Conservation (phyloP, 2,797 vertebrate species). For the Sorex maritimensis region DNA sequence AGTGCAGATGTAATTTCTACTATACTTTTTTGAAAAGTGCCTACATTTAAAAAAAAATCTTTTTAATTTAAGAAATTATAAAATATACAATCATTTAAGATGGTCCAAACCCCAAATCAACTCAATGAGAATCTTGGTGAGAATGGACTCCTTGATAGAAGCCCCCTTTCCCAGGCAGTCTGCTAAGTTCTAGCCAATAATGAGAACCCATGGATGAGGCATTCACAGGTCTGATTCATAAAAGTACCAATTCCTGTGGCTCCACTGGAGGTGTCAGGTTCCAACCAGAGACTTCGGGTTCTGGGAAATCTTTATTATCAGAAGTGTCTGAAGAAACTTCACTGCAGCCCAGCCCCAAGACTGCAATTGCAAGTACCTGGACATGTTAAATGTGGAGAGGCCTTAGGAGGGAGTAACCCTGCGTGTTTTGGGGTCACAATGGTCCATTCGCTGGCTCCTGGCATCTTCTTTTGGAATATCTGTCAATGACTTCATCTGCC, state of each 20-base stretch:
- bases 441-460: background rate
- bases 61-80: background rate
- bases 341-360: background rate
- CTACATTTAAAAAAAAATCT: too few relatives aligned
- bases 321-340: slow-evolving; percentile 47
- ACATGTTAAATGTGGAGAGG: background rate
- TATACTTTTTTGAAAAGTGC: too few relatives aligned
- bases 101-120: background rate
- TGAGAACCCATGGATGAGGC: background rate
- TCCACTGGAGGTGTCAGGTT: background rate
- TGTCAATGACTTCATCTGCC: slow-evolving; percentile 14
- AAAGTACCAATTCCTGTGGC: slow-evolving; percentile 22
- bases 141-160: background rate
- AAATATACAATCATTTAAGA: background rate
- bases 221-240: background rate
- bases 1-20: too few relatives aligned
- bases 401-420: background rate
- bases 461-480: background rate
- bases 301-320: slow-evolving; percentile 41
- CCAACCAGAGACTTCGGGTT: slow-evolving; percentile 24
- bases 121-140: background rate
- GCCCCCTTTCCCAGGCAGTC: background rate
- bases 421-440: background rate
- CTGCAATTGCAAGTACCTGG: slow-evolving; percentile 4
- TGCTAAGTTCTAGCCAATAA: background rate